Base-by-base conservation (phyloP, 2,888 invertebrate species). In the Cheilosia grossa region DNA sequence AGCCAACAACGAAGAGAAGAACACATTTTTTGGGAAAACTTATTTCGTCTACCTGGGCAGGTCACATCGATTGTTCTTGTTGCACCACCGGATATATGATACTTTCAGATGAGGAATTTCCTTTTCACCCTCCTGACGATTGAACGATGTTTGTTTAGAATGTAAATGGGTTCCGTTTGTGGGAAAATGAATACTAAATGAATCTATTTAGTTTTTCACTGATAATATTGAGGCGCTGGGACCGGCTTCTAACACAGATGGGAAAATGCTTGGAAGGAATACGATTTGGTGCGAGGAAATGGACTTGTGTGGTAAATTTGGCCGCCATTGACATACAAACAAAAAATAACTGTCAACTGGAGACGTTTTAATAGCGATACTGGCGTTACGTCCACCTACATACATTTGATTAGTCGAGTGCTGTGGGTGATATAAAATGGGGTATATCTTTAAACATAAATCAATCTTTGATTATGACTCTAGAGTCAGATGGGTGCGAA, bases 41-140 rank as follows among this genome's bases (percentile, higher is more conserved):
- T 51, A 33, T 70, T 9, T 37, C 59, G 49, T 56, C 64, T 82
- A 83, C 82, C 82, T 82, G 79, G 61, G 21, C 49, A 72, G 49
- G 72, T 72, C 66, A 47, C 42, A 67, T 27, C 37, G 51, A 17
- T 47, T 42, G 37, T 61, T n/a, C 24, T 30, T 64, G 19, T 47
- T 42, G 13, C 30, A 17, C 30, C 47, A 49, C 40, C 58, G 74
- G 79, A 74, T 66, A 75, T 80, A 59, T 66, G 80, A 83, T 79
- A 80, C 74, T 75, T 64, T 64, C 53, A 58, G 69, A 75, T 74
- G 17, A 66, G 72, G 72, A 67, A 73, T 64, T 67, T 51, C 21
- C 3, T 42, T 44, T 64, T 17, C 24, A 44, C 51, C 37, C 37
- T 27, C 13, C 37, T 27, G 63, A 67, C 49, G 74, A 37, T 63